Conservation (phyloP, 2,888 invertebrate species). For the Limenitis camilla region DNA sequence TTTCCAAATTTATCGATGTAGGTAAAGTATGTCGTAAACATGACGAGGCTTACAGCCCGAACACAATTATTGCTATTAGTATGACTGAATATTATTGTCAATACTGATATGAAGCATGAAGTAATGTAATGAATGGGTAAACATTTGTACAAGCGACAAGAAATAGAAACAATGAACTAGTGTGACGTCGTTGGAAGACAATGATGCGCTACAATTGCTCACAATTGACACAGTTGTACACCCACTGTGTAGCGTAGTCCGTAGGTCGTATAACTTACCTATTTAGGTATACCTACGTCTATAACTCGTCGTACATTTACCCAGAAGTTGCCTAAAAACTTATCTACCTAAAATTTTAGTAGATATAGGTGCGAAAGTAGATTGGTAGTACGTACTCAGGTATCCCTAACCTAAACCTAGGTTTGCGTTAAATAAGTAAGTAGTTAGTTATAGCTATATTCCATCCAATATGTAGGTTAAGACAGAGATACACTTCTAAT, state of each 20-base stretch:
- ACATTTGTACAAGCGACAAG: conserved; percentile 12
- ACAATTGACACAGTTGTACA: conserved; percentile 35
- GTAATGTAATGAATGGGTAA: conserved; percentile 21
- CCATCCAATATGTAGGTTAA: no score
- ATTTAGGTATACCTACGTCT: no score
- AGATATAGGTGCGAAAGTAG: no score
- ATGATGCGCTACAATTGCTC: conserved; percentile 20
- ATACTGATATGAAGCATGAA: conserved; percentile 14
- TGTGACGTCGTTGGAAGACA: conserved; percentile 15
- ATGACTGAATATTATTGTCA: conserved; percentile 34
- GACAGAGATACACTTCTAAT: no score
- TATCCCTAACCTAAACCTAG: no score
- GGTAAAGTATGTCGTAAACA: conserved; percentile 12
- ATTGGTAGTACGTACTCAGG: no score
- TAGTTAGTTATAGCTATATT: no score
- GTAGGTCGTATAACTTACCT: no score
- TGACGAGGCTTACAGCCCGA: not conserved
- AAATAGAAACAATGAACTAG: conserved; percentile 15
- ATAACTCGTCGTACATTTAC: no score
- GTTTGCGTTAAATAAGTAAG: no score
- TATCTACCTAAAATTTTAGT: no score
- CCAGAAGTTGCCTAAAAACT: no score
- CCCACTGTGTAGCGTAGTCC: conserved; percentile 6
- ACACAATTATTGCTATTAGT: conserved; percentile 5
- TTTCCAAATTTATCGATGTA: conserved; percentile 16